phyloP scores from a whole-genome alignment of 2,888 invertebrate species.

The Drosophila pegasa region DNA sequence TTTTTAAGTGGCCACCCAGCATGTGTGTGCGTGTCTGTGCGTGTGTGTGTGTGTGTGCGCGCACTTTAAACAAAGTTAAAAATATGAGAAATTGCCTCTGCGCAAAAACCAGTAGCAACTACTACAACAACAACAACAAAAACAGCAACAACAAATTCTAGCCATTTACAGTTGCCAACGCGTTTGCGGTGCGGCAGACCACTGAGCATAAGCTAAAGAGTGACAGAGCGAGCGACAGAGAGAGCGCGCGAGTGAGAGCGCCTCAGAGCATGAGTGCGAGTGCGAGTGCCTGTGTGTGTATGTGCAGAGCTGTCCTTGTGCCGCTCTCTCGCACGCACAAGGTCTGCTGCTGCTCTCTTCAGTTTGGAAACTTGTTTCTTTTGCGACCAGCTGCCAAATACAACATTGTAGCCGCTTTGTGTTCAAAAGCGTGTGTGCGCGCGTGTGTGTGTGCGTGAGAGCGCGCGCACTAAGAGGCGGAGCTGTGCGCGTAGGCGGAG shows the following conservation, averaged over 20 bases:
- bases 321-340: constrained; percentile 35
- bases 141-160: constrained; percentile 49
- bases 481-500: constrained; percentile 70
- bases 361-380: constrained; percentile 80
- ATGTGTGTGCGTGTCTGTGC: constrained; percentile 2
- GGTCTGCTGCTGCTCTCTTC: constrained; percentile 50
- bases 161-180: constrained; percentile 79
- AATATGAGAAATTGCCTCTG: constrained; percentile 67
- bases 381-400: constrained; percentile 67
- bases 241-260: constrained; percentile 5
- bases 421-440: constrained; percentile 33
- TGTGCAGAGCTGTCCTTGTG: constrained; percentile 48
- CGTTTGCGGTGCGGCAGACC: constrained; percentile 12
- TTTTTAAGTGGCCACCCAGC: constrained; percentile 80
- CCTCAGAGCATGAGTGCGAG: background rate
- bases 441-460: constrained; percentile 14
- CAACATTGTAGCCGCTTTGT: constrained; percentile 79
- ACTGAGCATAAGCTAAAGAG: constrained; percentile 11
- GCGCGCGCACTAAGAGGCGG: constrained; percentile 18
- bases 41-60: constrained; percentile 23
- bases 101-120: constrained; percentile 69
- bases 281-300: constrained; percentile 1
- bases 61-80: constrained; percentile 79
- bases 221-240: background rate
- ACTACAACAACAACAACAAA: constrained; percentile 31